Percentiles rank a stretch among this genome's conserved stretches.
Evolutionary conservation across 1,140 invertebrate species (phyloP).

Genomic region (Listronotus bonariensis): DNA sequence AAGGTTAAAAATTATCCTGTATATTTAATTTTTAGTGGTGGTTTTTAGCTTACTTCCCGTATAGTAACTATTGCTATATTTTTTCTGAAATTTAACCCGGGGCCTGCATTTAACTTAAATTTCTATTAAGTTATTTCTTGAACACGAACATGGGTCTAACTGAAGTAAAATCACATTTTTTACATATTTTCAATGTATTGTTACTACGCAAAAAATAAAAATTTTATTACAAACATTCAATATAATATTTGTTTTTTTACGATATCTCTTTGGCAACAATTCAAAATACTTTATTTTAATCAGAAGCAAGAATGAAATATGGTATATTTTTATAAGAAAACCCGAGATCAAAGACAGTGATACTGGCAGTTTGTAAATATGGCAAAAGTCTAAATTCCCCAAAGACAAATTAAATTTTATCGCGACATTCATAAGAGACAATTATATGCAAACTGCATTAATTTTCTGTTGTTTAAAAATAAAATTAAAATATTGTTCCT

Average conservation of each 20-base stretch:
- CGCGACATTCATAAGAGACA: background rate
- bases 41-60: too few relatives aligned
- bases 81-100: too few relatives aligned
- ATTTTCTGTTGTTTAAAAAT: background rate
- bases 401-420: constrained; percentile 21
- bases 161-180: too few relatives aligned
- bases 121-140: too few relatives aligned
- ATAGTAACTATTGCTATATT: too few relatives aligned
- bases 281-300: constrained; percentile 16
- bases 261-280: constrained; percentile 21
- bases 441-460: constrained; percentile 4
- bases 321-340: constrained; percentile 23
- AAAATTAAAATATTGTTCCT: background rate
- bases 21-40: too few relatives aligned
- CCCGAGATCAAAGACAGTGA: constrained; percentile 15
- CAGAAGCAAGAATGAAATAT: constrained; percentile 5
- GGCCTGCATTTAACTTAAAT: too few relatives aligned
- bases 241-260: too few relatives aligned
- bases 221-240: background rate
- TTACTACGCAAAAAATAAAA: too few relatives aligned
- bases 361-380: constrained; percentile 23
- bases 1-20: too few relatives aligned
- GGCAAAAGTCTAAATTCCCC: constrained; percentile 11
- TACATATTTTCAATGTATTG: too few relatives aligned
- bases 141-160: too few relatives aligned